Evolutionary conservation across 2,113 vertebrate species (phyloP).

Genomic region (Lophotis ruficrista): DNA sequence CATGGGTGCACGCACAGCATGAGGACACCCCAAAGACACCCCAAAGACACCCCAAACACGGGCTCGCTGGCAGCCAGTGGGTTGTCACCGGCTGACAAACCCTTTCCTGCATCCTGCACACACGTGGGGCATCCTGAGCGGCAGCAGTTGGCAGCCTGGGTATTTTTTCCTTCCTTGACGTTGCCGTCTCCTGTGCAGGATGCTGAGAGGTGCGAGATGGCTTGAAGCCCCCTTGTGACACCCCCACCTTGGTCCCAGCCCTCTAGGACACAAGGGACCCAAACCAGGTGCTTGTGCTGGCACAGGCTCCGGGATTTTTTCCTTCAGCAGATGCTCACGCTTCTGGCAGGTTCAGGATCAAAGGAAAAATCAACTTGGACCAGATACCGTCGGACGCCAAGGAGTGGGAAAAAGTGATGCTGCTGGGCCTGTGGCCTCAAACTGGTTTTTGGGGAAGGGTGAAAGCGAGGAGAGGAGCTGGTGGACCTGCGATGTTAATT

Average conservation of each 20-base stretch:
- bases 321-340: not conserved
- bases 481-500: constrained; percentile 59
- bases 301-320: fast-evolving
- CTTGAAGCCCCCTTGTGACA: not conserved
- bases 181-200: not conserved
- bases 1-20: not conserved
- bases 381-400: not conserved
- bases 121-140: not conserved
- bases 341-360: not conserved
- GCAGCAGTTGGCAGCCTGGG: not conserved
- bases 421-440: not conserved
- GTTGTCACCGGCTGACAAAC: fast-evolving
- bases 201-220: not conserved
- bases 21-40: not conserved
- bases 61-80: not conserved
- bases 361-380: not conserved
- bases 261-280: not conserved
- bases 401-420: constrained; percentile 43
- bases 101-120: not conserved
- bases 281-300: fast-evolving
- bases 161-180: not conserved
- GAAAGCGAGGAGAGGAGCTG: constrained; percentile 30
- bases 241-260: not conserved
- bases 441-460: constrained; percentile 16
- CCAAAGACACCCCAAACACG: not conserved